These are phyloP conservation scores for Chionodraco myersi DNA, from an alignment of 2,113 vertebrate genomes.

Conservation along the genomic window DNA sequence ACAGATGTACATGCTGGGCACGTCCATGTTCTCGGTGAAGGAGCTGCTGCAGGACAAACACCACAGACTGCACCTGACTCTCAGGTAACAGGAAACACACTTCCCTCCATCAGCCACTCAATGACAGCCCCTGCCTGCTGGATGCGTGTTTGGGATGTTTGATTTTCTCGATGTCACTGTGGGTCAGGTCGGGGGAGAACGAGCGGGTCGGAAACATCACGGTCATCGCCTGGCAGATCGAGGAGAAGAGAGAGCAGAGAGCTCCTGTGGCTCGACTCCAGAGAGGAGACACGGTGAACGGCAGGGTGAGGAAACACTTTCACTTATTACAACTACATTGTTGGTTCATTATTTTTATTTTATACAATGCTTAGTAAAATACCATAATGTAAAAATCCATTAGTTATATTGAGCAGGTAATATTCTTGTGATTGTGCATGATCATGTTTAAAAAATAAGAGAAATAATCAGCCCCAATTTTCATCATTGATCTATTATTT, in stretches of 20 bases:
- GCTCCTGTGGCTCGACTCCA: conserved; percentile 88
- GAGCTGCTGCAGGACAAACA: conserved; percentile 94
- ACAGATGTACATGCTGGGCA: conserved; percentile 98
- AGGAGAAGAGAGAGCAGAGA: conserved; percentile 92
- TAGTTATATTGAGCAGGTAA: no score
- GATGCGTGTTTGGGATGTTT: neutral
- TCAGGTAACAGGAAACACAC: conserved; percentile 85
- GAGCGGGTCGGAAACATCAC: conserved; percentile 95
- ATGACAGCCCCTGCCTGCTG: neutral
- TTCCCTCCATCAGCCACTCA: no score
- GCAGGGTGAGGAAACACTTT: conserved; percentile 85
- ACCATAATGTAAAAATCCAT: no score
- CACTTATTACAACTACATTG: neutral
- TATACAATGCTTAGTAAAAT: no score
- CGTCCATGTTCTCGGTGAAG: conserved; percentile 92
- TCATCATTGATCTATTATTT: no score
- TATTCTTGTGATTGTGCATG: no score
- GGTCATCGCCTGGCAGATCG: conserved; percentile 97
- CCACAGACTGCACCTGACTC: conserved; percentile 92
- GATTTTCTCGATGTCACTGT: neutral
- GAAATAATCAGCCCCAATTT: no score
- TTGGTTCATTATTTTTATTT: neutral
- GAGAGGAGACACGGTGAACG: conserved; percentile 91
- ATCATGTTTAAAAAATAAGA: no score
- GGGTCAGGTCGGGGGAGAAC: conserved; percentile 92